These are phyloP conservation scores for Ametastegia equiseti DNA, from an alignment of 2,888 invertebrate genomes.

Conservation along the genomic window DNA sequence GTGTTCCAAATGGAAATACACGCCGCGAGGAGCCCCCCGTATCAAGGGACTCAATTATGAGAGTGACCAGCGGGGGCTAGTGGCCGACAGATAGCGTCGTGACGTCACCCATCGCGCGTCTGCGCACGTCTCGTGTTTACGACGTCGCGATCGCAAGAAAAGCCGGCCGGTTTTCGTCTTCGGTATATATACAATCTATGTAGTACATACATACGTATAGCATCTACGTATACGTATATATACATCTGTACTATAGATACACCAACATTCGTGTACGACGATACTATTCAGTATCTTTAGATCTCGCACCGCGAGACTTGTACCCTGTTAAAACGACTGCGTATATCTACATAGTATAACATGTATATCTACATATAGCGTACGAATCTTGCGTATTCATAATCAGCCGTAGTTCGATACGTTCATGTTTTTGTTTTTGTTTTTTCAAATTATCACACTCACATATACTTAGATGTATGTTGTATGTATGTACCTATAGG, in stretches of 20 bases:
- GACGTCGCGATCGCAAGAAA: background rate
- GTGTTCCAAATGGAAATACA: conserved; percentile 6
- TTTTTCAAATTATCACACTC: background rate
- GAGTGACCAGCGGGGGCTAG: conserved; percentile 16
- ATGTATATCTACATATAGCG: too few species aligned
- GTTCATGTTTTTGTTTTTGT: background rate
- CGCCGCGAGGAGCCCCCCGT: background rate
- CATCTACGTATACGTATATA: background rate
- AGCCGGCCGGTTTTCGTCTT: conserved; percentile 40
- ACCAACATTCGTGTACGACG: too few species aligned
- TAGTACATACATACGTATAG: background rate
- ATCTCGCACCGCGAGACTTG: conserved; percentile 22
- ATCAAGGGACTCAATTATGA: conserved; percentile 42
- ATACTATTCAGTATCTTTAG: conserved; percentile 29
- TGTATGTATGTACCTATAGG: too few species aligned
- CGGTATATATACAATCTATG: background rate
- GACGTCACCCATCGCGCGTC: conserved; percentile 36
- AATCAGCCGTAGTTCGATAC: background rate
- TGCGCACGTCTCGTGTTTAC: conserved; percentile 32
- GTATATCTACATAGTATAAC: too few species aligned
- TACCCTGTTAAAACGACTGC: background rate
- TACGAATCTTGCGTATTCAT: conserved; percentile 2
- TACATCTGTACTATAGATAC: too few species aligned
- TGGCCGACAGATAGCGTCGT: conserved; percentile 24
- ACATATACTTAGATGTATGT: too few species aligned